phyloP scores from a whole-genome alignment of 2,113 vertebrate species.

The Myotis lucifugus region DNA sequence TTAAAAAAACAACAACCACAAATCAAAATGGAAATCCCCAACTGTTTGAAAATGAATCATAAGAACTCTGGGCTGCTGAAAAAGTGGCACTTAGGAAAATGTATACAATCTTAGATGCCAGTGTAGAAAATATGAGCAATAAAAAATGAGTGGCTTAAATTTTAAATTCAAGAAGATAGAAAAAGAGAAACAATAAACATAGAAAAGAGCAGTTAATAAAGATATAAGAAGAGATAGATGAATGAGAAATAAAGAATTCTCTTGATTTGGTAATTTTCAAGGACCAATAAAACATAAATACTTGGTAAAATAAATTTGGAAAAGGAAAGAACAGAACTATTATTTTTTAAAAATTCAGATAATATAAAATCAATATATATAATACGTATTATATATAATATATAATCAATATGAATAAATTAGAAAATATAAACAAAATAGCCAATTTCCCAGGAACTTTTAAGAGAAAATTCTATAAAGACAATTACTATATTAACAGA shows the following conservation, averaged over 20 bases:
- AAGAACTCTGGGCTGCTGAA: not conserved
- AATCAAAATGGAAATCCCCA: not conserved
- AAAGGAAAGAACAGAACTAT: not conserved
- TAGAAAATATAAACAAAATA: not conserved
- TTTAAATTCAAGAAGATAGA: not conserved
- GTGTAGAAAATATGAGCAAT: not conserved
- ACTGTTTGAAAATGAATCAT: not conserved
- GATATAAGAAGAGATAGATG: not conserved
- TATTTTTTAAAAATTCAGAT: not conserved
- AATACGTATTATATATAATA: not conserved
- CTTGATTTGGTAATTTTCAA: not conserved
- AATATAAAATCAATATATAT: not conserved
- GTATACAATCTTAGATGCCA: not conserved
- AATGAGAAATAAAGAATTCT: not conserved
- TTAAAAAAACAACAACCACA: not conserved
- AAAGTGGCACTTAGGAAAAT: not conserved
- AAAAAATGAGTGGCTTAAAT: not conserved
- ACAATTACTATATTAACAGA: not conserved
- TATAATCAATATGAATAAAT: not conserved
- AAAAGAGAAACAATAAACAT: not conserved
- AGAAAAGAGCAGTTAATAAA: not conserved
- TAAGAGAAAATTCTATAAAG: constrained; percentile 6
- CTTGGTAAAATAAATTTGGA: constrained; percentile 21
- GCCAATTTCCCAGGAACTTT: not conserved
- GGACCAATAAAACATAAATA: not conserved